These are phyloP conservation scores for Macrochelys suwanniensis DNA, from an alignment of 2,797 vertebrate species.

Conservation along the genomic window DNA sequence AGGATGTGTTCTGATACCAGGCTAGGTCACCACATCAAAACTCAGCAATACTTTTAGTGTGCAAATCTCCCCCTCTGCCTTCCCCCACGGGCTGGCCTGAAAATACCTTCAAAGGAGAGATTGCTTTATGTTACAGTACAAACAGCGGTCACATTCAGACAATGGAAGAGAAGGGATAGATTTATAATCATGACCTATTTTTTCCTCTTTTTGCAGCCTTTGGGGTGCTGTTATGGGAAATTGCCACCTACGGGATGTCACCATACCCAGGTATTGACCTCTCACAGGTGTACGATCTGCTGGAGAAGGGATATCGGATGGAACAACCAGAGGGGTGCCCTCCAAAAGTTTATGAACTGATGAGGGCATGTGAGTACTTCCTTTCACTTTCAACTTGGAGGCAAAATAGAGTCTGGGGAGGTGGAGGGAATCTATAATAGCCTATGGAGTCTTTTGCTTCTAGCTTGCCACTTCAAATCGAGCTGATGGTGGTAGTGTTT, in stretches of 20 bases:
- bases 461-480: background rate
- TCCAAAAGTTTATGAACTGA: constrained; percentile 98
- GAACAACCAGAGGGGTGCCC: constrained; percentile 98
- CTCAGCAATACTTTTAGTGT: background rate
- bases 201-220: constrained; percentile 86
- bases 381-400: constrained; percentile 5
- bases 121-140: background rate
- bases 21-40: background rate
- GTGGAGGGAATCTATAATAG: background rate
- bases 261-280: constrained; percentile 98
- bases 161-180: background rate
- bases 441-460: background rate
- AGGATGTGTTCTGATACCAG: fast-evolving
- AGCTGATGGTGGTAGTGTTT: background rate
- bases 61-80: background rate
- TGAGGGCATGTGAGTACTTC: constrained; percentile 96
- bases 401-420: background rate
- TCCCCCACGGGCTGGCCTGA: background rate
- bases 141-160: background rate
- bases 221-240: constrained; percentile 98
- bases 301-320: constrained; percentile 99
- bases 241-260: constrained; percentile 99
- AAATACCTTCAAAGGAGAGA: background rate
- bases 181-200: background rate
- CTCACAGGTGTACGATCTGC: constrained; percentile 97